Conservation (phyloP, 2,113 vertebrate genomes). For the Sciurus niger region DNA sequence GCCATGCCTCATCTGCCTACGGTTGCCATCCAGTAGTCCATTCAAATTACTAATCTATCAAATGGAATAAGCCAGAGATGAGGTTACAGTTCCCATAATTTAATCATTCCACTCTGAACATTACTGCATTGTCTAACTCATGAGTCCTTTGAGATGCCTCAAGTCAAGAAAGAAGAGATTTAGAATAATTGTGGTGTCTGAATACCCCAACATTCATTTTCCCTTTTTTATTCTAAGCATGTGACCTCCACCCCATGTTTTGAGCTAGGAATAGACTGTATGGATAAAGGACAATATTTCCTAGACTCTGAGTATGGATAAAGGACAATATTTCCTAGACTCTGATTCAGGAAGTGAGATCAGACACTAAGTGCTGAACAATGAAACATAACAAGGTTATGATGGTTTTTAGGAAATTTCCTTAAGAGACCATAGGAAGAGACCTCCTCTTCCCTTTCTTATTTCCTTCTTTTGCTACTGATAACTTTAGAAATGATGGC, state of each 20-base stretch:
- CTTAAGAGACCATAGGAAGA: neutral
- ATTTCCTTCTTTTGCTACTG: neutral
- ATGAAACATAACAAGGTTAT: neutral
- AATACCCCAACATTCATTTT: neutral
- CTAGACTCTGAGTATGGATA: neutral
- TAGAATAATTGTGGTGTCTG: neutral
- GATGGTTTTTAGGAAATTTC: neutral
- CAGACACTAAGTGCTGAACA: neutral
- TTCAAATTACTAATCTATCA: no score
- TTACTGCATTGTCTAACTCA: no score
- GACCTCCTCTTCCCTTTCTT: neutral
- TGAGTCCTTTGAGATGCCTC: no score
- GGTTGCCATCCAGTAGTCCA: no score
- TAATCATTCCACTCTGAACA: no score
- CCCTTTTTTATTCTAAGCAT: neutral
- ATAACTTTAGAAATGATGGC: neutral
- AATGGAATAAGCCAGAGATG: no score
- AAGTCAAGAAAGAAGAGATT: neutral
- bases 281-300: neutral
- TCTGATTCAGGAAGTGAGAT: neutral
- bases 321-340: neutral
- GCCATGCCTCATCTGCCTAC: no score
- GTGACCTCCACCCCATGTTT: neutral
- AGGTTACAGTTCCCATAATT: no score
- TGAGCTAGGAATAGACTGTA: neutral